Evolutionary conservation across 2,888 invertebrate genomes (phyloP).

Genomic region (Lithophane leautieri): DNA sequence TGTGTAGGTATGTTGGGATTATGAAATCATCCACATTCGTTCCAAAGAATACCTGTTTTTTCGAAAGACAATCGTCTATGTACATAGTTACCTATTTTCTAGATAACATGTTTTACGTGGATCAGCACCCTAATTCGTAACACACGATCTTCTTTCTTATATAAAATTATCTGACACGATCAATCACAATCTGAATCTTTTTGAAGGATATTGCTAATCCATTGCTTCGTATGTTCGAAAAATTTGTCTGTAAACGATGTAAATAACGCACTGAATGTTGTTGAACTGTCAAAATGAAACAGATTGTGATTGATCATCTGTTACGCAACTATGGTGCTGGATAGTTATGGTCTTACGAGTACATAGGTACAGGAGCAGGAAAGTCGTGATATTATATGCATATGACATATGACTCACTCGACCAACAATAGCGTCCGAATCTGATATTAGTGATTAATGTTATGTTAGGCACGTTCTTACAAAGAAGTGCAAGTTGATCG

Average conservation of each 20-base stretch:
- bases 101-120: not conserved
- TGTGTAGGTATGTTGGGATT: constrained; percentile 22
- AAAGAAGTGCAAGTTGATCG: constrained; percentile 12
- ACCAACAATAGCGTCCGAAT: not conserved
- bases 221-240: too few relatives aligned
- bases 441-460: constrained; percentile 1
- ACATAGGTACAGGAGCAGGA: constrained; percentile 21
- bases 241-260: too few relatives aligned
- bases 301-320: too few relatives aligned
- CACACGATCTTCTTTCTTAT: too few relatives aligned
- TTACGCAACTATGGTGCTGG: too few relatives aligned
- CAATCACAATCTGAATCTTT: too few relatives aligned
- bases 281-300: too few relatives aligned
- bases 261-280: too few relatives aligned
- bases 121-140: not conserved
- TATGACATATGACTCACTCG: not conserved
- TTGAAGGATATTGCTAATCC: too few relatives aligned
- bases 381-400: not conserved
- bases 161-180: too few relatives aligned
- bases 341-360: not conserved
- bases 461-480: not conserved
- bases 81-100: not conserved
- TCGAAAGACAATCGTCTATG: not conserved
- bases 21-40: constrained; percentile 22
- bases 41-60: constrained; percentile 37